Evolutionary conservation across 2,888 invertebrate genomes (phyloP), one percentile per base, ranked within the genome.

Genomic region (Cosmia trapezina): DNA sequence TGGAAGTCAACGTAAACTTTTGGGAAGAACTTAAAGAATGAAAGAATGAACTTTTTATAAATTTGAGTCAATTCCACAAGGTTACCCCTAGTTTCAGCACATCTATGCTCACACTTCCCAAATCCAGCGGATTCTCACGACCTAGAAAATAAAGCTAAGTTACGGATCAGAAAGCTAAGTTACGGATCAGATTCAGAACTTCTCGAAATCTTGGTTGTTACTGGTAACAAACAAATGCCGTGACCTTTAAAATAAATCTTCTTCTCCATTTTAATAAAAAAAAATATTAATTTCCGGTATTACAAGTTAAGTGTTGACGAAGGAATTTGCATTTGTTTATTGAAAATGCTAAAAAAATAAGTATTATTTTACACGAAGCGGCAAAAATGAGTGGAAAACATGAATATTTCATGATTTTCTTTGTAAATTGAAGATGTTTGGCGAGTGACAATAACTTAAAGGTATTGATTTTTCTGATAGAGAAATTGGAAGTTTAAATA

Each of bases 291-390:
- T 85, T 68, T 82, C 83, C 83, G 61, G 70, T 62, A 47, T 69
- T 72, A 63, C 60, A 81, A 81, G 28, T 37, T 76, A 51, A 70
- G 62, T 76, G 70, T 66, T 75, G 68, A 54, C 79, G 37, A 67
- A 72, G 56, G 37, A 76, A 79, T 85, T 83, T 83, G 68, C 69
- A 83, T 85, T 83, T 73, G 66, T 78, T 75, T 71, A 73, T 73
- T 59, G 65, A 70, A 83, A 73, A 65, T 70, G 19, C 22, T 54
- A n/a, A 63, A 78, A 76, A 82, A 73, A 70, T 57, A 66, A 60
- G 63, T 65, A 64, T 70, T 78, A 77, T 80, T 53, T 28, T 51
- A 70, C 28, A 62, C 33, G 70, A 53, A 60, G 19, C 54, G 69
- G 43, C n/a, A 61, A 67, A 83, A 67, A 70, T 64, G 69, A 57